Base-by-base conservation (phyloP, 2,113 vertebrate species). In the Lepus europaeus region DNA sequence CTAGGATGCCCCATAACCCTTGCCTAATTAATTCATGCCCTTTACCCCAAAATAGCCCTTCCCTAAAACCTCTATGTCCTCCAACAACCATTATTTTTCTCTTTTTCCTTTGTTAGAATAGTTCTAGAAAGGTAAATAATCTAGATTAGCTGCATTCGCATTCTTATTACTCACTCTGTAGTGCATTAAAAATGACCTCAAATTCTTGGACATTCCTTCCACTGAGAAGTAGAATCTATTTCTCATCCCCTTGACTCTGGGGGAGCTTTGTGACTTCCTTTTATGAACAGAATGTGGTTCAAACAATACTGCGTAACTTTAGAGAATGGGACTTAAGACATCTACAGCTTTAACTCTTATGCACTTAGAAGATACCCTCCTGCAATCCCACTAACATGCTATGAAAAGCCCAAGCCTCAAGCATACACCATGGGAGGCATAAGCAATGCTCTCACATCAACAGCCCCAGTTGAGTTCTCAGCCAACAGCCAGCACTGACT, bases 301-400 rank as follows among this genome's bases (percentile, higher is more conserved):
- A 94, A 81, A 53, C 51, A 29, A 63, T 13, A 39, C 31, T 69
- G 8, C 27, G 11, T 76, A 70, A 89, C 10, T 77, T 86, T 61
- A 94, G 80, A 94, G 6, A 64, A 16, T 77, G 36, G 12, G n/a
- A 74, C 31, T 74, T 87, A 61, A 83, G 64, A 89, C 39, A 89
- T n/a, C 64, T 10, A 61, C 31, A 39, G 29, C 27, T 83, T 36
- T 93, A 29, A 36, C 19, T 56, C 56, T 59, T 78, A 56, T 10
- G 27, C 31, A 29, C n/a, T 86, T 61, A 36, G 36, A 66, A 77
- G 17, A 51, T 17, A 56, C 23, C 85, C 33, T 78, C 17, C 51
- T 70, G 51, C 23, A 74, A 74, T 49, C 70, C 53, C 36, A 66
- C 29, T 6, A 14, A 25, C 14, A 22, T 31, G 49, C 84, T 70